Conservation (phyloP, 2,797 vertebrate species). For the Scarus forsteni region DNA sequence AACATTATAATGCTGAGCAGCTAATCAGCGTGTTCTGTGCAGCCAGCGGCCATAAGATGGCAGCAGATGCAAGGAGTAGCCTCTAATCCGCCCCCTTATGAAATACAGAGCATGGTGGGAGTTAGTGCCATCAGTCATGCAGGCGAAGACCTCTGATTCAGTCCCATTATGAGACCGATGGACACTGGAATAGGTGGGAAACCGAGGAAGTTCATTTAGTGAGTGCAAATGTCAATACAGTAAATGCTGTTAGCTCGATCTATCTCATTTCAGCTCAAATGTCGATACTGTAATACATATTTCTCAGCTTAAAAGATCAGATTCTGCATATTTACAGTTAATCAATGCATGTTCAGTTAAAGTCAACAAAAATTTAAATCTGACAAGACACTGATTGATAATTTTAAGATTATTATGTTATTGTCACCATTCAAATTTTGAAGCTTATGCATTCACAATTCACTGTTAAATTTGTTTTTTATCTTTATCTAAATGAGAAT, state of each 20-base stretch:
- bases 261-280: conserved; percentile 21
- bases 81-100: not conserved
- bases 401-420: no score
- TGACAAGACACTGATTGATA: no score
- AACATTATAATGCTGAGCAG: not conserved
- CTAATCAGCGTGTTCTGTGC: not conserved
- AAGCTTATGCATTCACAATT: no score
- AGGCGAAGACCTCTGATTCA: not conserved
- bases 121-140: not conserved
- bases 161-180: conserved; percentile 13
- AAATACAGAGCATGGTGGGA: not conserved
- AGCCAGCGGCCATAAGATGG: conserved; percentile 69
- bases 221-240: conserved; percentile 17
- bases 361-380: no score
- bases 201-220: conserved; percentile 24
- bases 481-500: no score
- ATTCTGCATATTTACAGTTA: not conserved
- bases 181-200: conserved; percentile 4
- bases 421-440: no score
- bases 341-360: no score
- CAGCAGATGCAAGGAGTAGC: conserved; percentile 67
- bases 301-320: not conserved
- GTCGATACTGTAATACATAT: conserved; percentile 25
- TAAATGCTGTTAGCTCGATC: conserved; percentile 12
- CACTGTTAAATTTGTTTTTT: no score